Evolutionary conservation across 2,888 invertebrate genomes (phyloP).

Genomic region (Cheilosia vernalis): DNA sequence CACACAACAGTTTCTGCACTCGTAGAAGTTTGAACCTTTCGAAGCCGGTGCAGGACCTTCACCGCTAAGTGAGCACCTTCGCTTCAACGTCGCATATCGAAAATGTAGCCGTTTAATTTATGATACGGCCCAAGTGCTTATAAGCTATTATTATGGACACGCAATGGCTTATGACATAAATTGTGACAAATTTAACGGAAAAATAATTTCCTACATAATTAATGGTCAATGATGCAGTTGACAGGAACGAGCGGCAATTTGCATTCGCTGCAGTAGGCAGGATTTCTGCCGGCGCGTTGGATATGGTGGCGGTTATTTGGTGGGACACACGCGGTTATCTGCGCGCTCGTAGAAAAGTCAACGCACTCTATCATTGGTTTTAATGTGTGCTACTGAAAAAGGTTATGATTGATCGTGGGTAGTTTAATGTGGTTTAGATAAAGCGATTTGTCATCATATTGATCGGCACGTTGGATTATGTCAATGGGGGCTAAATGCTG

Average conservation of each 20-base stretch:
- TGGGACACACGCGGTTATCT: slow-evolving; percentile 28
- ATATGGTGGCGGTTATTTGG: not conserved
- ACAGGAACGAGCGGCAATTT: slow-evolving; percentile 33
- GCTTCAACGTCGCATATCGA: slow-evolving; percentile 33
- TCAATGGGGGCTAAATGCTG: slow-evolving; percentile 43
- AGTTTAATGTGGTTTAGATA: slow-evolving; percentile 65
- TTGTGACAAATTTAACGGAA: slow-evolving; percentile 68
- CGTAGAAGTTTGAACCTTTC: slow-evolving; percentile 31
- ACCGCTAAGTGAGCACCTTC: slow-evolving; percentile 39
- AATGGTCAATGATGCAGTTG: slow-evolving; percentile 64
- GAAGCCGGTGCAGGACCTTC: slow-evolving; percentile 54
- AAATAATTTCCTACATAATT: slow-evolving; percentile 53
- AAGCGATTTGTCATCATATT: slow-evolving; percentile 70
- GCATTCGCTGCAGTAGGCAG: slow-evolving; percentile 16
- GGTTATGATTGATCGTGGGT: slow-evolving; percentile 72
- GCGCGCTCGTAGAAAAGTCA: slow-evolving; percentile 62
- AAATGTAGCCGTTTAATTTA: slow-evolving; percentile 61
- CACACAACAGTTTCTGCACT: not conserved
- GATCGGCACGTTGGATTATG: slow-evolving; percentile 66
- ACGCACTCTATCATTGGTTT: slow-evolving; percentile 64
- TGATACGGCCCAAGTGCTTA: slow-evolving; percentile 64
- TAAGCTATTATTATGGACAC: slow-evolving; percentile 70
- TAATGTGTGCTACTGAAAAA: slow-evolving; percentile 69
- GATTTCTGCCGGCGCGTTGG: slow-evolving; percentile 12
- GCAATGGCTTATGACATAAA: slow-evolving; percentile 71